A percentile compares a stretch with the other conserved stretches of the same genome.
Conservation (phyloP, 2,888 invertebrate genomes). For the Andricus quercusramuli region DNA sequence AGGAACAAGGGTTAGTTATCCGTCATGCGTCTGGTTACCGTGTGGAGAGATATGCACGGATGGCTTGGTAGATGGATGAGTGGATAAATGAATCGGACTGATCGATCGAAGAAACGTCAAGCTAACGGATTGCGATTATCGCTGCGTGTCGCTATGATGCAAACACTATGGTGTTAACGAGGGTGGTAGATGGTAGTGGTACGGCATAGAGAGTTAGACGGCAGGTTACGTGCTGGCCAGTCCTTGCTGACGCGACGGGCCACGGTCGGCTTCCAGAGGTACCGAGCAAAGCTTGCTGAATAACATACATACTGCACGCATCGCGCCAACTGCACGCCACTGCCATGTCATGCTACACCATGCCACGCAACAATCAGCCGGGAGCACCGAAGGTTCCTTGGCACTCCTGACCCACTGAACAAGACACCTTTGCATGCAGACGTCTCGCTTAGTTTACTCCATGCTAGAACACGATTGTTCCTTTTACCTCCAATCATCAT, state of each 20-base stretch:
- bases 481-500: not conserved
- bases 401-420: slow-evolving; percentile 77
- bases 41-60: slow-evolving; percentile 10
- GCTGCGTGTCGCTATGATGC: slow-evolving; percentile 40
- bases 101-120: slow-evolving; percentile 36
- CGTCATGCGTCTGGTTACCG: slow-evolving; percentile 15
- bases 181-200: slow-evolving; percentile 17
- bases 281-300: slow-evolving; percentile 50
- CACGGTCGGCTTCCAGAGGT: slow-evolving; percentile 57
- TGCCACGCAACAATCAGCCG: slow-evolving; percentile 69
- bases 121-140: slow-evolving; percentile 41
- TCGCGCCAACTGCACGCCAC: slow-evolving; percentile 64
- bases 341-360: slow-evolving; percentile 56
- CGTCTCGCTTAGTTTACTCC: slow-evolving; percentile 64
- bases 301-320: slow-evolving; percentile 67
- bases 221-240: slow-evolving; percentile 53
- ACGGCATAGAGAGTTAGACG: slow-evolving; percentile 41
- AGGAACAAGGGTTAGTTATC: not conserved
- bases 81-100: slow-evolving; percentile 40
- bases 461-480: slow-evolving; percentile 35
- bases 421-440: slow-evolving; percentile 72
- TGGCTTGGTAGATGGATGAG: slow-evolving; percentile 32
- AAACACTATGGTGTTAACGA: slow-evolving; percentile 29
- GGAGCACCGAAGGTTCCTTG: slow-evolving; percentile 70
- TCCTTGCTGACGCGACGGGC: slow-evolving; percentile 44